These are phyloP conservation scores for Toxotes jaculatrix DNA, from an alignment of 2,113 vertebrate genomes.

Conservation along the genomic window DNA sequence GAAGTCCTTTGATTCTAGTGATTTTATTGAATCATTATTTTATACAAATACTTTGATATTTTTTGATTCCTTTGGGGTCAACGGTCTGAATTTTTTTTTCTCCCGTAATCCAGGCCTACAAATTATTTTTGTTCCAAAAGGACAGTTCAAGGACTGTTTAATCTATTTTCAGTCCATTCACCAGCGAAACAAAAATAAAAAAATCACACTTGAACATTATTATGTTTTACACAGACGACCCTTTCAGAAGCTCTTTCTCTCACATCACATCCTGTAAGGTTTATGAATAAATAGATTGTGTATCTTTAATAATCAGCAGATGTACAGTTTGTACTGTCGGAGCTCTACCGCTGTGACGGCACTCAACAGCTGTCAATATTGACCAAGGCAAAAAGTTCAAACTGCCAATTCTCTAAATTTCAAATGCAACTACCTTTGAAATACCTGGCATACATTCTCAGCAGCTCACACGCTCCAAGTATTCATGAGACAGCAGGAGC, in stretches of 20 bases:
- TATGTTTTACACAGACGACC: neutral
- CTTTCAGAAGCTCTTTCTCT: neutral
- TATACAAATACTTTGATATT: neutral
- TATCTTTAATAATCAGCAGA: neutral
- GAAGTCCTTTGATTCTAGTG: slow-evolving; percentile 7
- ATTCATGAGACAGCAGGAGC: neutral
- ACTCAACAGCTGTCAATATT: slow-evolving; percentile 20
- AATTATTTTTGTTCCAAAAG: neutral
- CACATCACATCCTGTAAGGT: neutral
- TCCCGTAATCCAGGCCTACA: neutral
- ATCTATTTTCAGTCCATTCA: slow-evolving; percentile 14
- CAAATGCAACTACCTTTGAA: slow-evolving; percentile 18
- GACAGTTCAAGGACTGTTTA: neutral
- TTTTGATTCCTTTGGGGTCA: neutral
- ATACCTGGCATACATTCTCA: slow-evolving; percentile 17
- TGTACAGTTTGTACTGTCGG: neutral
- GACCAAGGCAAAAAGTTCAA: slow-evolving; percentile 12
- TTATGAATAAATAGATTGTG: neutral
- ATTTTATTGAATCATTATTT: slow-evolving; percentile 36
- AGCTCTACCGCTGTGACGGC: neutral
- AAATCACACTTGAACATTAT: neutral
- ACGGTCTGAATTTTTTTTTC: neutral
- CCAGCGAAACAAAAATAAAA: neutral
- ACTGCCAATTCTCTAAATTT: slow-evolving; percentile 13
- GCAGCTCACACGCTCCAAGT: neutral